Base-by-base conservation (phyloP, 1,140 invertebrate genomes). In the Megathymus violae region DNA sequence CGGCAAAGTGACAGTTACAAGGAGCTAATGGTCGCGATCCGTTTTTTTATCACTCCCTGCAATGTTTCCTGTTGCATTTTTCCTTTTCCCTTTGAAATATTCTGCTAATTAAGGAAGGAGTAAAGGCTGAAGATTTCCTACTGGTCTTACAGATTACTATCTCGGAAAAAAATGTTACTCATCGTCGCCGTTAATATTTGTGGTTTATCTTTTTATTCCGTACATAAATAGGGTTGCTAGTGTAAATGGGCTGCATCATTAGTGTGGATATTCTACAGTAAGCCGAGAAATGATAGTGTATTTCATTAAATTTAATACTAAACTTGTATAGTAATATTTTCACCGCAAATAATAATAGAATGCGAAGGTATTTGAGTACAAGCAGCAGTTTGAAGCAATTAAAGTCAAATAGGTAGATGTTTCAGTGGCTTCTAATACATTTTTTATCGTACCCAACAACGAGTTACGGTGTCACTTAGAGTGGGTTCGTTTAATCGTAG, bases 81-180 rank as follows among this genome's bases (percentile, higher is more conserved):
- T 51, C 66, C 82, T 80, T 83, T 79, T 70, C n/a, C n/a, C 69
- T 71, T 69, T 84, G 79, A 84, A 84, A 86, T 85, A 86, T 88
- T 88, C 80, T 76, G 82, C 83, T 88, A 86, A 86, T 88, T 88
- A 88, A 88, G 83, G 76, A 85, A 84, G 76, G 78, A 85, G 81
- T 82, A 79, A 76, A 75, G 80, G 76, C 81, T 83, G 80, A 85
- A 83, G 80, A 83, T 84, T 88, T 85, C 85, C 81, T 82, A 74
- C 78, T 82, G 78, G 71, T 78, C 79, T 71, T 74, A 78, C 74
- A 88, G 79, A 79, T 81, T 81, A 82, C 82, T 72, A 80, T 80
- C 78, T 80, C 75, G 19, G 69, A 80, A 73, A 78, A 85, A 59
- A 85, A 88, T 78, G 69, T 78, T 70, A 76, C 68, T 78, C 69